Evolutionary conservation across 1,140 invertebrate genomes (phyloP), one percentile per base, ranked within the genome.

Genomic region (Tribolium castaneum): DNA sequence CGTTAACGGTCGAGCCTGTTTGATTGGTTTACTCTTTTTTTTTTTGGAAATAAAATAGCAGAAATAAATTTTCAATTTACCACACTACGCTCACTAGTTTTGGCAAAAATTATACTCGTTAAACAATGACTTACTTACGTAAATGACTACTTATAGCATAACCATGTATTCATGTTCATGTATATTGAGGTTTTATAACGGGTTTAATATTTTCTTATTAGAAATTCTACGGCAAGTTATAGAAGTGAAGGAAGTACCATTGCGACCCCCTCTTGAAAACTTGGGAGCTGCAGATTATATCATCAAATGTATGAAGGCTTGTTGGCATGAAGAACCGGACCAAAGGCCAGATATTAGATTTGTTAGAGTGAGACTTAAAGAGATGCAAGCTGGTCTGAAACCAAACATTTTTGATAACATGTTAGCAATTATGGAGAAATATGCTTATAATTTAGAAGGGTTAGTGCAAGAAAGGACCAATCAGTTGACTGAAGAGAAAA

Each of bases 361-460:
- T 49, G 92, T 95, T 12, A 88, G 93, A 59, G 88, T 93, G 1
- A 89, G 91, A 54, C 87, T 95, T 0, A 94, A 95, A 85, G 92
- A 93, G 81, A 92, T 96, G 90, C 93, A 95, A 83, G 82, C 85
- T 54, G 86, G 86, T 6, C 72, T 87, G 86, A 96, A 96, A 86
- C 90, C 93, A 14, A 96, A 96, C 84, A 95, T 96, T 74, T 94
- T 96, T 83, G 95, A 96, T 86, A 95, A 96, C 85, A 95, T 96
- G 92, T 87, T 96, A 72, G 90, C 92, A 0, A 95, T 95, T 82
- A 94, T 96, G 93, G 95, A 96, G 85, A 96, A 96, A 83, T 96
- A 96, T 85, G 94, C 95, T 1, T 93, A 91, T 71, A 95, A 96
- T 87, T 86, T 97, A 70, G 95, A 97, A 86, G 91, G 91, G 3